phyloP scores from a whole-genome alignment of 2,888 invertebrate species.

The Phytoseiulus persimilis region DNA sequence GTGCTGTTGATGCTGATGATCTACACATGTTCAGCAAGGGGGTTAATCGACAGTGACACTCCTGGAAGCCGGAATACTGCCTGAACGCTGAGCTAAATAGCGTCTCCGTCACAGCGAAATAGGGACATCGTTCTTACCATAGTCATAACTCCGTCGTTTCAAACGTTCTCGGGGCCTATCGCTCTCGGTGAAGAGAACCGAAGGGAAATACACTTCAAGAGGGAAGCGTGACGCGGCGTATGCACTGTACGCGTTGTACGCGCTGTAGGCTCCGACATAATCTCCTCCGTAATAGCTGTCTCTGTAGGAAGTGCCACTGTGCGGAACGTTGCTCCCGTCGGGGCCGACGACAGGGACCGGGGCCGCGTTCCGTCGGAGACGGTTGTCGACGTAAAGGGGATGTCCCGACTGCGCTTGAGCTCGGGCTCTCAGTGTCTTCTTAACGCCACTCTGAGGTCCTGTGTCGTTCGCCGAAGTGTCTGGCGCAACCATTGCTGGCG shows the following conservation, averaged over 20 bases:
- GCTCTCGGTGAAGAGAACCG: constrained; percentile 17
- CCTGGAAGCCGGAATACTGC: background rate
- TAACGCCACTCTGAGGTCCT: background rate
- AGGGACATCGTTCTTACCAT: constrained; percentile 15
- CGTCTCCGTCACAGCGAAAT: background rate
- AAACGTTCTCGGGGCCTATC: constrained; percentile 9
- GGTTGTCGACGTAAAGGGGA: background rate
- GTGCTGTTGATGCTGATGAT: background rate
- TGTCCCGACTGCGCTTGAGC: background rate
- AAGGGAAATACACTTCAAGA: constrained; percentile 34
- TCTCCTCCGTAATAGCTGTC: constrained; percentile 18
- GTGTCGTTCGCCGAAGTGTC: background rate
- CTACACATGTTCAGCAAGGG: background rate
- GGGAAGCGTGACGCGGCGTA: constrained; percentile 13
- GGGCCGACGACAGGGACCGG: constrained; percentile 29
- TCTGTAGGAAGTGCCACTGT: background rate
- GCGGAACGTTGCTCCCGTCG: constrained; percentile 13
- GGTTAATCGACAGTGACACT: background rate
- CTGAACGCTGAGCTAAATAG: background rate
- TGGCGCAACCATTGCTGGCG: background rate
- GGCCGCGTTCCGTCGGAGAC: background rate
- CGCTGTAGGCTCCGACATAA: constrained; percentile 21
- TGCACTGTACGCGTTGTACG: constrained; percentile 17
- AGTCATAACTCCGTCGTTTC: constrained; percentile 24
- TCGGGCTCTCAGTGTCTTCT: background rate